A percentile compares a stretch with the other conserved stretches of the same genome.
Conservation (phyloP, 2,888 invertebrate species). For the Nycteola revayana region DNA sequence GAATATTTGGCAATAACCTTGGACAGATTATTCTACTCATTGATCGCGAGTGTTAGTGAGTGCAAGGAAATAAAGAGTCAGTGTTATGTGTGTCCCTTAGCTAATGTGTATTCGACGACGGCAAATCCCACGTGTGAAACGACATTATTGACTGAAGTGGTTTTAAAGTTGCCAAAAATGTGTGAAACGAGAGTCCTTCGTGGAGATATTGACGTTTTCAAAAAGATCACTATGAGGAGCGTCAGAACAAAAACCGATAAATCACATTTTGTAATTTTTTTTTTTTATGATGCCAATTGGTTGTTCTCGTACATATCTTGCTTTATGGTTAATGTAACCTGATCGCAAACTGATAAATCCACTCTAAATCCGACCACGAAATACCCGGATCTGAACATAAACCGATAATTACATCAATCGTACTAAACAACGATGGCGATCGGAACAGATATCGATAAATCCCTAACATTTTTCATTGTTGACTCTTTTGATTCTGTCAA, state of each 20-base stretch:
- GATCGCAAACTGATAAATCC: conserved; percentile 10
- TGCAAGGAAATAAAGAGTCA: too few species aligned
- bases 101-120: too few species aligned
- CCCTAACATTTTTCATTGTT: conserved; percentile 6
- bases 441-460: conserved; percentile 11
- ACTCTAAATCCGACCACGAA: conserved; percentile 11
- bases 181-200: too few species aligned
- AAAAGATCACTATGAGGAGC: too few species aligned
- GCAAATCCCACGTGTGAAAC: too few species aligned
- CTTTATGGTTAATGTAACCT: conserved; percentile 8
- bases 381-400: conserved; percentile 8
- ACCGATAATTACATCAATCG: conserved; percentile 3
- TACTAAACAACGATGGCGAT: conserved; percentile 7
- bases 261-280: conserved; percentile 3
- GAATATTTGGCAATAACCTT: too few species aligned
- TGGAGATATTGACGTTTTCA: too few species aligned
- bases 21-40: too few species aligned
- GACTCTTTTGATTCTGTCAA: conserved; percentile 5
- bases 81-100: too few species aligned
- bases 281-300: conserved; percentile 7
- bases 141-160: too few species aligned
- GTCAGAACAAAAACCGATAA: conserved; percentile 3
- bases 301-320: conserved; percentile 9
- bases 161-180: too few species aligned
- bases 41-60: too few species aligned